Evolutionary conservation across 2,888 invertebrate genomes (phyloP).

Genomic region (Lepidocyrtinus sp.): DNA sequence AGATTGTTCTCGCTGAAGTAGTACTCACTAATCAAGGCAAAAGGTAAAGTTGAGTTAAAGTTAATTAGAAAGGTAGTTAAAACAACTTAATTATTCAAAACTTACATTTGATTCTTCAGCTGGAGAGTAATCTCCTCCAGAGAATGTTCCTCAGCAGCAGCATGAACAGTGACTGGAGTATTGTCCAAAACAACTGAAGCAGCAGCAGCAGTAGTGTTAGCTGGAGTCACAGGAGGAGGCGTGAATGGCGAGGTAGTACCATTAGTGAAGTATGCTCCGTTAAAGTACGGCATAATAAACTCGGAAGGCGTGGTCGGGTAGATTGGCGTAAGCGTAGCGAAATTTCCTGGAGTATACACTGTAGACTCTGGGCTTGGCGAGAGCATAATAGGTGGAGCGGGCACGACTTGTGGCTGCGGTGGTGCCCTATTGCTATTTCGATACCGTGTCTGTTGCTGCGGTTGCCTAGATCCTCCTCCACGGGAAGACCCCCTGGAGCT

Average conservation of each 20-base stretch:
- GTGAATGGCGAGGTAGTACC: constrained; percentile 31
- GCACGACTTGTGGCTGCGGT: neutral
- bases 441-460: too few species aligned
- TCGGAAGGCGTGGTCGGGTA: neutral
- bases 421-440: neutral
- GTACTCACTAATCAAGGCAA: too few species aligned
- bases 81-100: neutral
- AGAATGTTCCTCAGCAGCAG: constrained; percentile 4
- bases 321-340: neutral
- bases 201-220: neutral
- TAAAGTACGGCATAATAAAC: neutral
- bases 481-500: too few species aligned
- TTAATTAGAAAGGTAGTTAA: too few species aligned
- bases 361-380: constrained; percentile 62
- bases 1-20: constrained; percentile 98
- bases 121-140: neutral
- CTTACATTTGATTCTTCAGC: neutral
- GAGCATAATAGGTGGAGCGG: too few species aligned
- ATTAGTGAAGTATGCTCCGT: constrained; percentile 16
- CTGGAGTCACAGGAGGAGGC: constrained; percentile 15
- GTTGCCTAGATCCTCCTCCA: too few species aligned
- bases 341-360: constrained; percentile 55
- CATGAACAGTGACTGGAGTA: constrained; percentile 30
- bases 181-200: too few species aligned
- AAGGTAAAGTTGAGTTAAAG: too few species aligned